phyloP scores from a whole-genome alignment of 2,113 vertebrate species.

The Pipa parva region DNA sequence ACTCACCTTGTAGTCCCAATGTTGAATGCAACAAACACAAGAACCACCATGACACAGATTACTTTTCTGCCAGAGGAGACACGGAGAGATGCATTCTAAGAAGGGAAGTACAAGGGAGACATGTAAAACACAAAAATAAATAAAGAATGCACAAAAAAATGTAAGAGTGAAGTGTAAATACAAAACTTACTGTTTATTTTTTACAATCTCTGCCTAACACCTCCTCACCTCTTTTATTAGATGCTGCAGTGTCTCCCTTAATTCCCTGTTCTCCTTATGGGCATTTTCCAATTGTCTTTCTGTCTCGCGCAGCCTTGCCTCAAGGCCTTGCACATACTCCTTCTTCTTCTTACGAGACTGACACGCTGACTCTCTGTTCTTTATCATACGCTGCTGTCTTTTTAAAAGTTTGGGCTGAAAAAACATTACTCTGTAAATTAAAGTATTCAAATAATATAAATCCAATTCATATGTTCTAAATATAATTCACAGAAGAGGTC shows the following conservation, averaged over 20 bases:
- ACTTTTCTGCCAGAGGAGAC: conserved; percentile 68
- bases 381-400: conserved; percentile 90
- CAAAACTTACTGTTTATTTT: too few relatives aligned
- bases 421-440: too few relatives aligned
- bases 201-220: background rate
- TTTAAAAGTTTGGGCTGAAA: conserved; percentile 81
- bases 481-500: too few relatives aligned
- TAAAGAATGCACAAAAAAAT: background rate
- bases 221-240: conserved; percentile 50
- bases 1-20: conserved; percentile 82
- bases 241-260: conserved; percentile 72
- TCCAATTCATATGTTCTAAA: too few relatives aligned
- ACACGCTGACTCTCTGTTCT: conserved; percentile 86
- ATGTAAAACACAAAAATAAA: background rate
- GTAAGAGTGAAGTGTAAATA: too few relatives aligned
- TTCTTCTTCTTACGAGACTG: conserved; percentile 90
- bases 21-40: conserved; percentile 84
- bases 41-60: conserved; percentile 79
- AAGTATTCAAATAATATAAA: too few relatives aligned
- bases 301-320: conserved; percentile 72
- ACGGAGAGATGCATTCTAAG: conserved; percentile 61
- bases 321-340: conserved; percentile 84
- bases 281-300: conserved; percentile 79
- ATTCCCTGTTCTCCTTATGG: conserved; percentile 73
- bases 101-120: background rate